These are phyloP conservation scores for Epizoanthus fatuus DNA, from an alignment of 92 coral and sea anemone genomes.

Conservation along the genomic window DNA sequence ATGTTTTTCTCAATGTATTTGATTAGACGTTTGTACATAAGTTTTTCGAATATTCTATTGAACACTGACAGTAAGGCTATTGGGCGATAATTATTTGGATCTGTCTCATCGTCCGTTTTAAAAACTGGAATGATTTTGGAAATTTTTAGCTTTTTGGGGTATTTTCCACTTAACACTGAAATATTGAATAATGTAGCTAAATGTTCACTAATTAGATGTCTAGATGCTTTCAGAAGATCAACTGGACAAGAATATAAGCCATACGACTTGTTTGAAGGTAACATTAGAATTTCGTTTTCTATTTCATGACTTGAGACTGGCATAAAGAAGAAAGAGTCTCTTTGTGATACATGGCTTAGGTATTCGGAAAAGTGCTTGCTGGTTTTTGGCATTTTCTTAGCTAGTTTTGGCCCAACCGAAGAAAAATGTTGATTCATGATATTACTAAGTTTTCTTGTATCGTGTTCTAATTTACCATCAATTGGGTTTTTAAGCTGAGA, in stretches of 20 bases:
- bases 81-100: slow-evolving; percentile 26
- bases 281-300: slow-evolving; percentile 25
- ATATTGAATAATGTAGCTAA: slow-evolving; percentile 27
- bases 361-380: slow-evolving; percentile 28
- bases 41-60: slow-evolving; percentile 44
- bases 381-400: slow-evolving; percentile 19
- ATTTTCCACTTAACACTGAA: slow-evolving; percentile 36
- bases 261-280: slow-evolving; percentile 17
- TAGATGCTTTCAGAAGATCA: slow-evolving; percentile 10
- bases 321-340: slow-evolving; percentile 31
- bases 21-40: slow-evolving; percentile 44
- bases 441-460: slow-evolving; percentile 28
- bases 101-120: background rate
- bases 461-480: background rate
- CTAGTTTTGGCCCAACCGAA: slow-evolving; percentile 37
- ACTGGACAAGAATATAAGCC: slow-evolving; percentile 33
- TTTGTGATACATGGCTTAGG: slow-evolving; percentile 8
- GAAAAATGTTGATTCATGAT: slow-evolving; percentile 47
- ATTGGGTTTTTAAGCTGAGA: background rate
- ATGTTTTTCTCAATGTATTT: slow-evolving; percentile 21
- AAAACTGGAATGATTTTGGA: slow-evolving; percentile 21
- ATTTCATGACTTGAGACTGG: slow-evolving; percentile 35
- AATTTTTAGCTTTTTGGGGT: slow-evolving; percentile 33
- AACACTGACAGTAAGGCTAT: slow-evolving; percentile 28
- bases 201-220: slow-evolving; percentile 13